Conservation (phyloP, 2,797 vertebrate genomes). For the Dendrocincla fuliginosa region DNA sequence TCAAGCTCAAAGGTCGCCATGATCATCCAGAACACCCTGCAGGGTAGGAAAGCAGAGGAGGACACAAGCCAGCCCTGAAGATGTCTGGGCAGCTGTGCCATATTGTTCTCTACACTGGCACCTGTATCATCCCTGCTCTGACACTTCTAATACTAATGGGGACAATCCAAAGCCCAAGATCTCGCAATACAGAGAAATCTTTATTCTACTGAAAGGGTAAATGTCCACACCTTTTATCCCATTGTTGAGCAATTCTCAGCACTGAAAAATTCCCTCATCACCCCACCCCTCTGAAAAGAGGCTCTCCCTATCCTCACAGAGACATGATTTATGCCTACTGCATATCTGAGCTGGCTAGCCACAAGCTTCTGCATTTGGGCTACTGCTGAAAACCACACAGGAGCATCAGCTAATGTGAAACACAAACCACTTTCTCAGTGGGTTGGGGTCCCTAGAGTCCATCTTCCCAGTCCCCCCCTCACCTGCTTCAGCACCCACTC, state of each 20-base stretch:
- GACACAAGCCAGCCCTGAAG: neutral
- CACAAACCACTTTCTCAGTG: neutral
- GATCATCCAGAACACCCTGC: neutral
- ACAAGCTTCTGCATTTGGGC: slow-evolving; percentile 15
- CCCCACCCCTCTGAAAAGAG: neutral
- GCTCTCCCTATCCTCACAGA: neutral
- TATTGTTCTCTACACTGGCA: neutral
- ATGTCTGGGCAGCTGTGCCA: neutral
- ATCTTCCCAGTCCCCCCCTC: neutral
- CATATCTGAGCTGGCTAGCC: neutral
- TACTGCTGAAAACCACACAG: slow-evolving; percentile 32
- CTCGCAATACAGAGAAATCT: neutral
- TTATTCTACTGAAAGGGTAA: neutral
- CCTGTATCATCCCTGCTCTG: neutral
- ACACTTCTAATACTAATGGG: neutral
- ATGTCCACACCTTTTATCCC: neutral
- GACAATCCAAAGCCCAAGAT: neutral
- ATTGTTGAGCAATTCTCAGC: neutral
- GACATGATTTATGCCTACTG: neutral
- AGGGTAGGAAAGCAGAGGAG: neutral
- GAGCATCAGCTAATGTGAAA: slow-evolving; percentile 51
- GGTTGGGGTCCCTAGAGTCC: slow-evolving; percentile 10
- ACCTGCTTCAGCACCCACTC: neutral
- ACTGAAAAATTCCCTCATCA: neutral
- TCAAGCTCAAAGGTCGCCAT: neutral